A percentile compares a stretch with the other conserved stretches of the same genome.
phyloP scores from a whole-genome alignment of 2,113 vertebrate genomes.

The Tyrannus savana region DNA sequence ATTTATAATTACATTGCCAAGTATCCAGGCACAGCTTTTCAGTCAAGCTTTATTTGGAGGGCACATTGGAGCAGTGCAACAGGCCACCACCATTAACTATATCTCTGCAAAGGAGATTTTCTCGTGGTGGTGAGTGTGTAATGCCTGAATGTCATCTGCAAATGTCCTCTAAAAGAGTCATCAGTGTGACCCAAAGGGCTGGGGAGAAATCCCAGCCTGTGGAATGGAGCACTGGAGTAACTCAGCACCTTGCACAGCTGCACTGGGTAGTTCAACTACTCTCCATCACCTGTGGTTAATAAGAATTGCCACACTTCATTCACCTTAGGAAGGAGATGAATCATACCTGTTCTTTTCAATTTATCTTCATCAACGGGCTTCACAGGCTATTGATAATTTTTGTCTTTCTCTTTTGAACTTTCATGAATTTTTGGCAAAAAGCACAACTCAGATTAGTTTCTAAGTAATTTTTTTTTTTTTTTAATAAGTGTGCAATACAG shows the following conservation, averaged over 20 bases:
- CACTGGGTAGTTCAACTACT: neutral
- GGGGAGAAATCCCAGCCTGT: fast-evolving
- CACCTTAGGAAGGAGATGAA: neutral
- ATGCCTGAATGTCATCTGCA: neutral
- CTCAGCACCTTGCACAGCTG: neutral
- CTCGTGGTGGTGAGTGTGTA: fast-evolving
- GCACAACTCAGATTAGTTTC: neutral
- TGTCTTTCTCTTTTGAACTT: neutral
- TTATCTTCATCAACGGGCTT: neutral
- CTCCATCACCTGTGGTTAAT: neutral
- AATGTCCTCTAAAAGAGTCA: neutral
- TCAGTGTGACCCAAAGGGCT: fast-evolving
- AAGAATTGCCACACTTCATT: neutral
- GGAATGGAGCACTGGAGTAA: neutral
- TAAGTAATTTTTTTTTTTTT: neutral
- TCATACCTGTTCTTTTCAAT: neutral
- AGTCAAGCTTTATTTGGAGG: neutral
- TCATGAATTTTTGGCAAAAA: neutral
- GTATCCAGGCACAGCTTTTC: neutral
- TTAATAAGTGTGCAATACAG: neutral
- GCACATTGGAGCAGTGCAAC: neutral
- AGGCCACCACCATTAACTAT: neutral
- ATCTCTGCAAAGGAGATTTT: neutral
- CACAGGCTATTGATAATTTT: neutral
- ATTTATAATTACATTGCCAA: neutral